phyloP scores from a whole-genome alignment of 2,797 vertebrate species.

The Tamandua tetradactyla region DNA sequence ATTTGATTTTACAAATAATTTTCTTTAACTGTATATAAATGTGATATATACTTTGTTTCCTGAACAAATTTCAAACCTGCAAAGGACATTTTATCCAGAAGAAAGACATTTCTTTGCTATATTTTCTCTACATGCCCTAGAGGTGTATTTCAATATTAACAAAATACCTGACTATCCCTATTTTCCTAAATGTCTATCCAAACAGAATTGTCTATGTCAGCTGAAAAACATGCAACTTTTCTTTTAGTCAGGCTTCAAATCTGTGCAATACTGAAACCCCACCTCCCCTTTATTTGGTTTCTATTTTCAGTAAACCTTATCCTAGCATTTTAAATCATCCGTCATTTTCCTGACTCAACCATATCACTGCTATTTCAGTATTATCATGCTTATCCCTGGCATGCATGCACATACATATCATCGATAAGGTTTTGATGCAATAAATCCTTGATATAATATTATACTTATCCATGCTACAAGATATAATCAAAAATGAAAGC shows the following conservation, averaged over 20 bases:
- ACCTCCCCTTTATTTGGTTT: slow-evolving; percentile 57
- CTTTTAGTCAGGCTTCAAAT: slow-evolving; percentile 66
- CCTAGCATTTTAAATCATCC: slow-evolving; percentile 79
- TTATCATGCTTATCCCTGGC: slow-evolving; percentile 81
- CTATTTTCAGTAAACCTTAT: slow-evolving; percentile 74
- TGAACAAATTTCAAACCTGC: slow-evolving; percentile 63
- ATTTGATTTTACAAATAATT: slow-evolving; percentile 73
- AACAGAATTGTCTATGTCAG: slow-evolving; percentile 76
- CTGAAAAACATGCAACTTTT: slow-evolving; percentile 72
- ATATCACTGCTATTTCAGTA: slow-evolving; percentile 82
- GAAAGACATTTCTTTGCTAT: slow-evolving; percentile 54
- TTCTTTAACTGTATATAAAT: slow-evolving; percentile 59
- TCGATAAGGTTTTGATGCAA: slow-evolving; percentile 87
- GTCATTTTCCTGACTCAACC: slow-evolving; percentile 80
- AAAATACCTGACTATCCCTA: slow-evolving; percentile 78
- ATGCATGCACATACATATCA: slow-evolving; percentile 84
- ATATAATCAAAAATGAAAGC: slow-evolving; percentile 93
- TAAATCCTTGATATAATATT: slow-evolving; percentile 88
- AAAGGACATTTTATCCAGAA: slow-evolving; percentile 74
- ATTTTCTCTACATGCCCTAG: slow-evolving; percentile 61
- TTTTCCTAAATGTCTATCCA: slow-evolving; percentile 78
- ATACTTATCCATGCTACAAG: slow-evolving; percentile 86
- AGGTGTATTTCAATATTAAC: slow-evolving; percentile 76
- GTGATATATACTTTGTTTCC: not conserved
- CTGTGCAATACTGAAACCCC: slow-evolving; percentile 69